Evolutionary conservation across 2,113 vertebrate species (phyloP).

Genomic region (Daubentonia madagascariensis): DNA sequence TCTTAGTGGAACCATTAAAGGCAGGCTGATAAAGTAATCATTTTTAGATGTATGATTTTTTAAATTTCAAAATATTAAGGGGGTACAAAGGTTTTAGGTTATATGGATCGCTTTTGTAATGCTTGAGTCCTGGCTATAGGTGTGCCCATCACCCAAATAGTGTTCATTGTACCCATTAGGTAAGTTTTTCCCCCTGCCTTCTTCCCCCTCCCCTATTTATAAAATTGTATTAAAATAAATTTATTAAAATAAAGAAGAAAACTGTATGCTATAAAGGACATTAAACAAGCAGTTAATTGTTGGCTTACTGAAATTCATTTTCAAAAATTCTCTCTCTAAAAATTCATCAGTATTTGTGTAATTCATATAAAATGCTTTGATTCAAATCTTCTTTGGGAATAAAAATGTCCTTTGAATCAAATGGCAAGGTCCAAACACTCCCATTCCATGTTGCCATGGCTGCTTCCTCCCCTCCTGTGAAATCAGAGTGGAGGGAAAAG

Average conservation of each 20-base stretch:
- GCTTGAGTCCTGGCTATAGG: no score
- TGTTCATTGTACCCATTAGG: no score
- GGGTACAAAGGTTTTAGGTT: no score
- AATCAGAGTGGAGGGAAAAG: background rate
- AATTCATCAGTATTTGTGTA: background rate
- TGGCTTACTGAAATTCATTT: background rate
- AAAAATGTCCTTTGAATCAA: background rate
- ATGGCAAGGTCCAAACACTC: background rate
- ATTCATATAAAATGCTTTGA: background rate
- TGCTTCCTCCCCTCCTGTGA: background rate
- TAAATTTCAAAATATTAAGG: no score
- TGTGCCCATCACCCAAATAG: no score
- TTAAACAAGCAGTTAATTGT: background rate
- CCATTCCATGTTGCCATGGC: accelerated
- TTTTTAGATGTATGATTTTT: background rate
- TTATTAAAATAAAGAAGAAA: background rate
- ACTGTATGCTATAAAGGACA: background rate
- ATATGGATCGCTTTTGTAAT: no score
- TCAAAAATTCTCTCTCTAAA: background rate
- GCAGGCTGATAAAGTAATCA: background rate
- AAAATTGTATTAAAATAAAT: background rate
- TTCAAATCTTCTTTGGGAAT: background rate
- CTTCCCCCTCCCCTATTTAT: background rate
- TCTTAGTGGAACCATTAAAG: background rate
- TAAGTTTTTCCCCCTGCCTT: no score